phyloP scores from a whole-genome alignment of 2,113 vertebrate genomes.

The Gallinago jamesoni region DNA sequence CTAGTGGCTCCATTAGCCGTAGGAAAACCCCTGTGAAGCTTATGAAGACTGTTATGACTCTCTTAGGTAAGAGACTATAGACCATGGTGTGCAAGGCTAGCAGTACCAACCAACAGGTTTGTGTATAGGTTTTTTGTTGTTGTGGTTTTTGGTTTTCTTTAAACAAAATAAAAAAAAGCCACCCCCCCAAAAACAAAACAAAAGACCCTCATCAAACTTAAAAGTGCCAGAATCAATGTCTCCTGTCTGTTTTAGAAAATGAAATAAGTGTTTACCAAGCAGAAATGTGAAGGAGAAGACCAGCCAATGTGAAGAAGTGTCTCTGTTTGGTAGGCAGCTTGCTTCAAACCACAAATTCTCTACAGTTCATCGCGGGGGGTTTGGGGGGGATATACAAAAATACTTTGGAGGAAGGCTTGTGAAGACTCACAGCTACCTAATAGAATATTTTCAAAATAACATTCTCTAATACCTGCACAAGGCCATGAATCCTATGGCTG shows the following conservation, averaged over 20 bases:
- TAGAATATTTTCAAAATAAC: background rate
- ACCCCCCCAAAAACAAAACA: background rate
- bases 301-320: accelerated
- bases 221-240: background rate
- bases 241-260: background rate
- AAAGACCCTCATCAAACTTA: background rate
- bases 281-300: background rate
- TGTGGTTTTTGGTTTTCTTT: background rate
- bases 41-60: constrained; percentile 98
- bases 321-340: background rate
- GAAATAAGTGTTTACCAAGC: background rate
- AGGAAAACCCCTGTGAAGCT: constrained; percentile 92
- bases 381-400: background rate
- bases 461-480: background rate
- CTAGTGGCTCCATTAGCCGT: constrained; percentile 87
- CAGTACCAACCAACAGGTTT: background rate
- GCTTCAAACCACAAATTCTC: background rate
- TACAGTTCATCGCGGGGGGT: background rate
- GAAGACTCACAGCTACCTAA: background rate
- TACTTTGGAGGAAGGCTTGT: background rate
- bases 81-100: background rate
- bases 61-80: constrained; percentile 86
- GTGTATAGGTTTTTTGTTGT: background rate
- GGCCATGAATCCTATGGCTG: background rate
- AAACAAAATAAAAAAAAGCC: background rate